A percentile compares a stretch with the other conserved stretches of the same genome.
phyloP scores from a whole-genome alignment of 1,140 invertebrate species.

The Episyrphus balteatus region DNA sequence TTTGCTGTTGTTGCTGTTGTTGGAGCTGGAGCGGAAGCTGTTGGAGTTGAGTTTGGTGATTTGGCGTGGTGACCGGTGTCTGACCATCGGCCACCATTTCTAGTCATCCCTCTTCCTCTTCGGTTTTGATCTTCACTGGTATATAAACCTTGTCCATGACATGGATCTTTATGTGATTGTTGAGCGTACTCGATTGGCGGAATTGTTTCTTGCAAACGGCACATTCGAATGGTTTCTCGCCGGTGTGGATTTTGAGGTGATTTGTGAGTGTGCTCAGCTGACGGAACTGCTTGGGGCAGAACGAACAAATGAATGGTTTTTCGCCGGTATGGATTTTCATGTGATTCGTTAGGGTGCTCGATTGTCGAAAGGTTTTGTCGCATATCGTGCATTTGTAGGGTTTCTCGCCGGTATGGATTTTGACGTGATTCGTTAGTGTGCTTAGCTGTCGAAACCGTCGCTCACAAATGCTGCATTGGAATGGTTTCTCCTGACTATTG shows the following conservation, averaged over 20 bases:
- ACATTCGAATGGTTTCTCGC: constrained; percentile 38
- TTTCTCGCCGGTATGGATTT: constrained; percentile 35
- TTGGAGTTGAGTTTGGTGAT: constrained; percentile 9
- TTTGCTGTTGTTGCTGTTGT: constrained; percentile 3
- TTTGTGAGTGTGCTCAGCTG: constrained; percentile 36
- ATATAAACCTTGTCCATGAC: constrained; percentile 37
- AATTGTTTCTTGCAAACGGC: constrained; percentile 37
- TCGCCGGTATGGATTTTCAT: constrained; percentile 30
- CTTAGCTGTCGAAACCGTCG: constrained; percentile 34
- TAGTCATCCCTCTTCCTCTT: constrained; percentile 37
- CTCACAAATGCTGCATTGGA: constrained; percentile 35
- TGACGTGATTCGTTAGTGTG: constrained; percentile 35
- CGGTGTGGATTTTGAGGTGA: constrained; percentile 36
- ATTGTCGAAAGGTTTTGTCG: constrained; percentile 32
- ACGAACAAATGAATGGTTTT: constrained; percentile 36
- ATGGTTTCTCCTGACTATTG: constrained; percentile 31
- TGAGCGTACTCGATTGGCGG: constrained; percentile 35
- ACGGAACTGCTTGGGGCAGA: constrained; percentile 36
- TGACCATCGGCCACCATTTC: constrained; percentile 30
- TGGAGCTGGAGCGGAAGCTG: not conserved
- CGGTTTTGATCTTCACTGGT: constrained; percentile 35
- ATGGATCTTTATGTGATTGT: constrained; percentile 38
- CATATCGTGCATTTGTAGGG: constrained; percentile 36
- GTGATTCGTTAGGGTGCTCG: constrained; percentile 34
- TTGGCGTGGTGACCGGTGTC: constrained; percentile 4